Conservation (phyloP, 1,140 invertebrate genomes). For the Lepidurus apus region DNA sequence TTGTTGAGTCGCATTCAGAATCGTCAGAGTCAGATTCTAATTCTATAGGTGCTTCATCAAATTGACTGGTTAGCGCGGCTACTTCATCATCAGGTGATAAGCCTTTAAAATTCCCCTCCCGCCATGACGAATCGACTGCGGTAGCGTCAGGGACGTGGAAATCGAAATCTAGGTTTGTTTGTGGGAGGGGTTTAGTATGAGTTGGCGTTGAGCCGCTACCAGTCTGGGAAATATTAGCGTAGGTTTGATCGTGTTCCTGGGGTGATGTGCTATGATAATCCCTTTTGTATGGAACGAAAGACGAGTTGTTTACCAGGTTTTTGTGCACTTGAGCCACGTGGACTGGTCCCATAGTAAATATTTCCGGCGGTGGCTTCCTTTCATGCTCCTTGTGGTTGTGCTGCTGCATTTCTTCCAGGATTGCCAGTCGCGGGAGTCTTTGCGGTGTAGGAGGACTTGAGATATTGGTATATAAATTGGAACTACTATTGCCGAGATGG, state of each 20-base stretch:
- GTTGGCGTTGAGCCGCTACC: slow-evolving; percentile 16
- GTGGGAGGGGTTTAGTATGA: not conserved
- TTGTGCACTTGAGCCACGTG: slow-evolving; percentile 17
- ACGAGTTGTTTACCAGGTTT: slow-evolving; percentile 9
- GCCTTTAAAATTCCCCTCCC: slow-evolving; percentile 6
- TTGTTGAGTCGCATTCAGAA: slow-evolving; percentile 29
- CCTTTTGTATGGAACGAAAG: slow-evolving; percentile 16
- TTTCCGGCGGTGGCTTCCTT: not conserved
- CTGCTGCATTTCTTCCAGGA: slow-evolving; percentile 3
- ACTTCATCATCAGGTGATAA: slow-evolving; percentile 35
- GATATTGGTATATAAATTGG: slow-evolving; percentile 9
- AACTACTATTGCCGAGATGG: not conserved
- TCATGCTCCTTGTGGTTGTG: not conserved
- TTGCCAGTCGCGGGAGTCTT: not conserved
- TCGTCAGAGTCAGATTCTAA: slow-evolving; percentile 28
- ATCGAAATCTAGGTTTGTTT: slow-evolving; percentile 30
- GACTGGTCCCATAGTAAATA: not conserved
- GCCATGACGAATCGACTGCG: not conserved
- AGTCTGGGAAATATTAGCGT: not conserved
- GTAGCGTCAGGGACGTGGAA: not conserved
- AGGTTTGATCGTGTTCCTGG: slow-evolving; percentile 2
- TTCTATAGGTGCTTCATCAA: slow-evolving; percentile 29
- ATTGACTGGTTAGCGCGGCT: slow-evolving; percentile 33
- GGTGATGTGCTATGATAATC: slow-evolving; percentile 4
- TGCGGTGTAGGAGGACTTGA: not conserved